Conservation (phyloP, 2,797 vertebrate species). For the Orientallactaga sibirica region DNA sequence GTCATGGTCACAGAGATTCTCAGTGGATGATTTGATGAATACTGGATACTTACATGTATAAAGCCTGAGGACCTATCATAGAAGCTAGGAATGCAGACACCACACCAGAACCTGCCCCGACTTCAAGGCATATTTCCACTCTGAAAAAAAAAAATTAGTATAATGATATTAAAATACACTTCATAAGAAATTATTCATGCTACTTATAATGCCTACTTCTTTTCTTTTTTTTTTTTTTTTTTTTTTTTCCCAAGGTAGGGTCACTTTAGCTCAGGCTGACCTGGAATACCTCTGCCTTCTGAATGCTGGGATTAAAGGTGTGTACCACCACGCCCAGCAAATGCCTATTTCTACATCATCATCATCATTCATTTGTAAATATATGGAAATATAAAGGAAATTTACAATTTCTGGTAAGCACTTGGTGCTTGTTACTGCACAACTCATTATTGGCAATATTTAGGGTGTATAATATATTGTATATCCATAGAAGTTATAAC, state of each 20-base stretch:
- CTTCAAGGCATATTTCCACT: slow-evolving; percentile 93
- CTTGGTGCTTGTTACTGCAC: neutral
- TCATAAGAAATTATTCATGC: neutral
- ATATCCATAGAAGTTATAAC: neutral
- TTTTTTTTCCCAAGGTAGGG: too few relatives aligned
- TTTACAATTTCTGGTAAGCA: neutral
- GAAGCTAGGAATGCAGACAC: slow-evolving; percentile 95
- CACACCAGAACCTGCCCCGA: slow-evolving; percentile 96
- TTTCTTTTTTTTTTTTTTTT: too few relatives aligned
- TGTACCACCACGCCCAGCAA: too few relatives aligned
- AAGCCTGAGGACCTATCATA: slow-evolving; percentile 90
- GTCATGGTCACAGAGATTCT: neutral
- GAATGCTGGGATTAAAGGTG: too few relatives aligned
- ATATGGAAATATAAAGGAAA: neutral
- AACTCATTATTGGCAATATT: slow-evolving; percentile 46
- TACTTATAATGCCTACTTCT: slow-evolving; percentile 26
- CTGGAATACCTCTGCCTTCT: too few relatives aligned
- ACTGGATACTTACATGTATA: slow-evolving; percentile 90
- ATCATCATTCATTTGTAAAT: neutral
- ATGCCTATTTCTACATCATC: neutral
- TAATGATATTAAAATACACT: slow-evolving; percentile 16
- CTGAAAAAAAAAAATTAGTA: slow-evolving; percentile 74
- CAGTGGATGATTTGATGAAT: neutral
- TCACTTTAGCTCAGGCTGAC: too few relatives aligned
- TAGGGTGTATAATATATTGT: neutral